Conservation (phyloP, 2,113 vertebrate species). For the Vulpes ferrilata region DNA sequence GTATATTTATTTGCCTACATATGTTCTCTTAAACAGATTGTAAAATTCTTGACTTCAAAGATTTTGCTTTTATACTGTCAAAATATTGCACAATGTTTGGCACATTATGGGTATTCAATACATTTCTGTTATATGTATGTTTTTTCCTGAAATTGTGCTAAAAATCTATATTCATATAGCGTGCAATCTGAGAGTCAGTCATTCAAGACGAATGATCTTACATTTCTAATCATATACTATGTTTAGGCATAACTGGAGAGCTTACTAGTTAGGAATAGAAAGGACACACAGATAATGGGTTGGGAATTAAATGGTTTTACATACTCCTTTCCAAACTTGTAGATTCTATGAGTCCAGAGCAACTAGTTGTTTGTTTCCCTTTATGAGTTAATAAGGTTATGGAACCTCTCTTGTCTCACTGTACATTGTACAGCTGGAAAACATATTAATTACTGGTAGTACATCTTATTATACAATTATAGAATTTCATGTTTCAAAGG, state of each 20-base stretch:
- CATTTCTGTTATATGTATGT: neutral
- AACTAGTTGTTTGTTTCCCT: neutral
- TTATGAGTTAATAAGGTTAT: neutral
- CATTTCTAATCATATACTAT: neutral
- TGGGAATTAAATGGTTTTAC: neutral
- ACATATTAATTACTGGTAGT: neutral
- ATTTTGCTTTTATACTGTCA: neutral
- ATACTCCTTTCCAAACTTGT: neutral
- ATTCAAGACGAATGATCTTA: neutral
- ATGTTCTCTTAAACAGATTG: conserved; percentile 9
- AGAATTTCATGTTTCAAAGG: neutral
- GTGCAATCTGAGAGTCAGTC: neutral
- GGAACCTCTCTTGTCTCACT: neutral
- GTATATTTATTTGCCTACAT: neutral
- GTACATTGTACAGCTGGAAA: neutral
- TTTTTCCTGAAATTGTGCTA: conserved; percentile 3
- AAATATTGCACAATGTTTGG: neutral
- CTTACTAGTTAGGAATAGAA: neutral
- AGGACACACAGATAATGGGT: neutral
- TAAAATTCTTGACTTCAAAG: neutral
- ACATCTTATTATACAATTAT: neutral
- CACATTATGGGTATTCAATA: neutral
- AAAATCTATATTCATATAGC: neutral
- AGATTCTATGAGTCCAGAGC: neutral
- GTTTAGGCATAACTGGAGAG: neutral